These are phyloP conservation scores for Drosophila willistoni DNA, from an alignment of 1,140 invertebrate genomes.

Conservation along the genomic window DNA sequence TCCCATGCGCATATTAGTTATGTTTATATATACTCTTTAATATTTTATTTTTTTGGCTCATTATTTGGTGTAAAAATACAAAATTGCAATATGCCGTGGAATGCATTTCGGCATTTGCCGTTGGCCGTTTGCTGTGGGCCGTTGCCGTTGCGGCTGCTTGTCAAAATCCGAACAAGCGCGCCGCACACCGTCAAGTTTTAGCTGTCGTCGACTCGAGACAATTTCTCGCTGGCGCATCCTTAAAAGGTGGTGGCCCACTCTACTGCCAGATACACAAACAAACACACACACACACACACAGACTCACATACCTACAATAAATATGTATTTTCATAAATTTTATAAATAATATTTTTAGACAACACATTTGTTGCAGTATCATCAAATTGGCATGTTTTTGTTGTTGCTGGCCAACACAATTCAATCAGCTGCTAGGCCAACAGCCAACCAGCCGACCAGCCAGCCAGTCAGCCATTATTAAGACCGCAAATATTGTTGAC, in stretches of 20 bases:
- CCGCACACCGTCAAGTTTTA: slow-evolving; percentile 65
- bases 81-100: slow-evolving; percentile 73
- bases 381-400: slow-evolving; percentile 79
- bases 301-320: slow-evolving; percentile 10
- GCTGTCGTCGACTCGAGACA: slow-evolving; percentile 59
- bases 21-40: slow-evolving; percentile 40
- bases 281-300: background rate
- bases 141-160: slow-evolving; percentile 72
- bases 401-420: slow-evolving; percentile 76
- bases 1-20: background rate
- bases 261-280: slow-evolving; percentile 27
- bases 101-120: slow-evolving; percentile 52
- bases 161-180: slow-evolving; percentile 61
- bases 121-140: background rate
- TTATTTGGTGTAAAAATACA: slow-evolving; percentile 81
- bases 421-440: slow-evolving; percentile 72
- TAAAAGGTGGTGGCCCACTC: slow-evolving; percentile 75
- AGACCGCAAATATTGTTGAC: slow-evolving; percentile 27
- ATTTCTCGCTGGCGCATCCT: slow-evolving; percentile 67
- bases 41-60: slow-evolving; percentile 73
- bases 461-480: background rate
- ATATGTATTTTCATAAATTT: slow-evolving; percentile 57
- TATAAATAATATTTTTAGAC: slow-evolving; percentile 75
- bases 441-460: background rate
- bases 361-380: slow-evolving; percentile 79